phyloP scores from a whole-genome alignment of 2,797 vertebrate species.

The Parauchenoglanis punctatus region DNA sequence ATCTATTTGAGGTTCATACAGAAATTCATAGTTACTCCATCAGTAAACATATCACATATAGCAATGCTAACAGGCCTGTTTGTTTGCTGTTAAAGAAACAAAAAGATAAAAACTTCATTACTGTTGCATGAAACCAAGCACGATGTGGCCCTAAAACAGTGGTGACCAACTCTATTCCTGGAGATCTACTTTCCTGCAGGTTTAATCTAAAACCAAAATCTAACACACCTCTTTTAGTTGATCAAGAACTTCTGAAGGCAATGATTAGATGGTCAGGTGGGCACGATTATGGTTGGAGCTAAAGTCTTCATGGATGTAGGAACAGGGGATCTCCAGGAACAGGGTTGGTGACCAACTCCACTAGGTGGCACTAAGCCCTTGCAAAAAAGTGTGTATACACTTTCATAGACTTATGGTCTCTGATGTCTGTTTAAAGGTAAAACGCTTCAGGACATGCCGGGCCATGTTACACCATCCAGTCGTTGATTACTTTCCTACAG shows the following conservation, averaged over 20 bases:
- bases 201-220: too few relatives aligned
- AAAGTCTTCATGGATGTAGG: too few relatives aligned
- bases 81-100: neutral
- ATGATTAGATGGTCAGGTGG: too few relatives aligned
- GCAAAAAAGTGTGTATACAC: neutral
- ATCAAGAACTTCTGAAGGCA: too few relatives aligned
- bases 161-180: neutral
- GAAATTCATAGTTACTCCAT: neutral
- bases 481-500: neutral
- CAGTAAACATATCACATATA: neutral
- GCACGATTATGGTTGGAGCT: too few relatives aligned
- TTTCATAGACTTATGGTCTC: neutral
- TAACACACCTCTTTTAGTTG: too few relatives aligned
- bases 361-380: neutral
- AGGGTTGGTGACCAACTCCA: too few relatives aligned
- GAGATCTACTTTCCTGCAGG: too few relatives aligned
- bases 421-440: neutral
- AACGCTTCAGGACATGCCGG: neutral
- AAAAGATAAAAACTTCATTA: neutral
- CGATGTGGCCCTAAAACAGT: neutral
- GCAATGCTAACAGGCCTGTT: neutral
- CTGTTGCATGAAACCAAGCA: neutral
- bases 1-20: neutral
- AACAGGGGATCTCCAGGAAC: too few relatives aligned
- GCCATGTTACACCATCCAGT: neutral